Percentiles rank a stretch among this genome's conserved stretches.
Conservation (phyloP, 2,888 invertebrate species). For the Ichneumoninae sp. region DNA sequence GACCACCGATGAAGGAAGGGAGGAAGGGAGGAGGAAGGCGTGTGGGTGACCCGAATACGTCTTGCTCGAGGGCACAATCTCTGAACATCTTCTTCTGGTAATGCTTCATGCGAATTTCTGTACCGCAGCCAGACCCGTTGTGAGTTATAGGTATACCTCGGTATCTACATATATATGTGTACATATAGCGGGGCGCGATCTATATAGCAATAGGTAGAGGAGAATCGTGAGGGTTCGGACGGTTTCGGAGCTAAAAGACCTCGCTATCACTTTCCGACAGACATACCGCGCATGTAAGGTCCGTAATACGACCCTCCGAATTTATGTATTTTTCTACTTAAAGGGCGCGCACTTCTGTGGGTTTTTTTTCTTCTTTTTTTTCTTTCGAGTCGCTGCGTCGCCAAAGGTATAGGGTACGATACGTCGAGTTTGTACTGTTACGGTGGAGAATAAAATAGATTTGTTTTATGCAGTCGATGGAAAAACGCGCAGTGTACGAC, state of each 20-base stretch:
- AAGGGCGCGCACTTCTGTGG: conserved; percentile 13
- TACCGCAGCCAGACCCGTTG: conserved; percentile 69
- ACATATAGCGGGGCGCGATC: conserved; percentile 13
- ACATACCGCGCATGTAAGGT: background rate
- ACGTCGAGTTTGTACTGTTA: background rate
- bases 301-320: conserved; percentile 13
- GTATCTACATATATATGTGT: conserved; percentile 16
- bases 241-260: background rate
- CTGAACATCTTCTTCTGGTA: conserved; percentile 80
- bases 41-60: conserved; percentile 81
- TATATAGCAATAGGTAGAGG: conserved; percentile 16
- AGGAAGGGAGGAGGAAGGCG: conserved; percentile 68
- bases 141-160: conserved; percentile 48
- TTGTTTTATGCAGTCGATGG: background rate
- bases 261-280: conserved; percentile 2
- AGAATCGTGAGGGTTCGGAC: conserved; percentile 27
- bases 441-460: background rate
- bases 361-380: background rate
- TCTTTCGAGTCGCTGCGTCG: background rate
- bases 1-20: conserved; percentile 55
- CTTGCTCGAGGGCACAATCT: conserved; percentile 80
- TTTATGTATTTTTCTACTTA: conserved; percentile 32
- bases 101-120: conserved; percentile 79
- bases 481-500: background rate
- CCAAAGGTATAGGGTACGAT: background rate